Evolutionary conservation across 2,797 vertebrate species (phyloP), one percentile per base, ranked within the genome.

Genomic region (Hephaestus fuliginosus): DNA sequence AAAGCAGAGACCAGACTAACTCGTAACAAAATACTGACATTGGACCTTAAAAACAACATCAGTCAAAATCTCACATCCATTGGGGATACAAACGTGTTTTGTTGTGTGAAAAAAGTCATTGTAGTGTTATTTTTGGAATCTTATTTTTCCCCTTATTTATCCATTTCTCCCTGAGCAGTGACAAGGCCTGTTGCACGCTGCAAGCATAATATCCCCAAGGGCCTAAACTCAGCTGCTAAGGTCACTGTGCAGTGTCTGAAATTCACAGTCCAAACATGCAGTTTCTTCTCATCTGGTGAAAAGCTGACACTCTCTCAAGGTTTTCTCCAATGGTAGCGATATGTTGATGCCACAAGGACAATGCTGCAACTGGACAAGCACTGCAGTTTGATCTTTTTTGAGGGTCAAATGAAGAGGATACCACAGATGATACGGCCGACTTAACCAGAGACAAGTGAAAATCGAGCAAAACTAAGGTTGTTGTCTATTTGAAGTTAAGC

Each of bases 281-380:
- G 70, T 51, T 80, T 72, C 61, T 67, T 65, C 81, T 78, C 51
- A 48, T 74, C 22, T 25, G 4, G 51, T 56, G 72, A 74, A 70
- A 82, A 74, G 33, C 70, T 83, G 81, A 81, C 80, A 77, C 66
- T 81, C 67, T 78, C 62, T 65, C 63, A 20, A 89, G 85, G 64
- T 67, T 85, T 65, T 30, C 69, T 84, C 36, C 4, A 41, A 68
- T 46, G 22, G 46, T 7, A 56, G 83, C 72, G 25, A 82, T 84
- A 76, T 78, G 76, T 76, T 65, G 70, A 85, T 55, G 79, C 76
- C 74, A 74, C 44, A 0, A 63, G 67, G 72, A 70, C 76, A 70
- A 63, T 25, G 18, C 80, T 57, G 60, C 22, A 57, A 84, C 77
- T 52, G 65, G 81, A 76, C 79, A 69, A 65, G 71, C 41, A 1